Conservation (phyloP, 1,140 invertebrate genomes). For the Drosophila ficusphila region DNA sequence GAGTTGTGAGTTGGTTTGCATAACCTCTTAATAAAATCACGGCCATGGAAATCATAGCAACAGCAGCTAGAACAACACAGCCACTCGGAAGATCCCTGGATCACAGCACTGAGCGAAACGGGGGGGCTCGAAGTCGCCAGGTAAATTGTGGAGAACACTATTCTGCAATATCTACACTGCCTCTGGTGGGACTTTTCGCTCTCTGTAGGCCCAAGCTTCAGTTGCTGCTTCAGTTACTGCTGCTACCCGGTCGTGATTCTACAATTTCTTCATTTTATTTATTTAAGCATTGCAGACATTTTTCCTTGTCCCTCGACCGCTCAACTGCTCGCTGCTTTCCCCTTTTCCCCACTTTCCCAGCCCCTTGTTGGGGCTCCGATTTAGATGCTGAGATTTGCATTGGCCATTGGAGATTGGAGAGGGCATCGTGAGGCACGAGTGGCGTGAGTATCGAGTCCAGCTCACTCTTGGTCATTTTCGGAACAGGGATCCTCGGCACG, state of each 20-base stretch:
- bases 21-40: slow-evolving; percentile 42
- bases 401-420: too few species aligned
- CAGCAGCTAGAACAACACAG: neutral
- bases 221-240: slow-evolving; percentile 22
- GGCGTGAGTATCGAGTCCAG: neutral
- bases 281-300: slow-evolving; percentile 79
- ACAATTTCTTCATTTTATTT: slow-evolving; percentile 82
- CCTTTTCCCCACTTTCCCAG: slow-evolving; percentile 8
- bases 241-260: slow-evolving; percentile 70
- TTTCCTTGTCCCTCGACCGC: slow-evolving; percentile 51
- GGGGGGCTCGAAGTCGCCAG: too few species aligned
- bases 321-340: slow-evolving; percentile 1
- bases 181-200: neutral
- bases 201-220: slow-evolving; percentile 13
- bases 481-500: slow-evolving; percentile 2
- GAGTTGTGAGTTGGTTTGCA: slow-evolving; percentile 42
- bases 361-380: slow-evolving; percentile 12
- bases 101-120: slow-evolving; percentile 11
- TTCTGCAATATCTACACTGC: neutral
- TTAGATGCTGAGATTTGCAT: slow-evolving; percentile 53
- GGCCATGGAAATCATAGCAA: slow-evolving; percentile 32
- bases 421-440: slow-evolving; percentile 31
- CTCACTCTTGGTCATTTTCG: slow-evolving; percentile 20
- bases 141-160: too few species aligned
- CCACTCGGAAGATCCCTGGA: neutral